Evolutionary conservation across 1,140 invertebrate species (phyloP), one percentile per base, ranked within the genome.

Genomic region (Scaptomyza graminum): DNA sequence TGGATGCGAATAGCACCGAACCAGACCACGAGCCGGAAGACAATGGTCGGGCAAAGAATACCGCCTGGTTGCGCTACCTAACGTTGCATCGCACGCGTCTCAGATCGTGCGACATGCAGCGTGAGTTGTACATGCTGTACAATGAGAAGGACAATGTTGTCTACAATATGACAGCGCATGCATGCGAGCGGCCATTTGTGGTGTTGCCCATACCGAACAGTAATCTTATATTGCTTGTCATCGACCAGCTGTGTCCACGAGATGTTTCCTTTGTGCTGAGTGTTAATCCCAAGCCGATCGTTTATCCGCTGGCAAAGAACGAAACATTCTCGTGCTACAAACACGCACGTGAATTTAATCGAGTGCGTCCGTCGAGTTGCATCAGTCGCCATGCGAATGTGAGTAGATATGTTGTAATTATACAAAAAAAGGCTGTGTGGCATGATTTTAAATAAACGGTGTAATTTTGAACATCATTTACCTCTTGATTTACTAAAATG

Each of bases 151-250:
- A 91, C 56, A 91, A 90, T 70, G 82, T 88, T 72, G 88, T 84
- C 54, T 90, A 83, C 75, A 85, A 85, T 79, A 90, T 81, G 79
- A 83, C 84, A 61, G 88, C 91, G 44, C 91, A 91, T 37, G 85
- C 89, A 55, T 94, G 93, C 73, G 76, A 88, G 88, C 95, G 96
- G 75, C 95, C 95, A 13, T 98, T 96, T 92, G 95, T 97, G 61
- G 95, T 96, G 1, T 95, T 97, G 75, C 94, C 95, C 37, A 96
- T 98, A 37, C 95, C 95, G 37, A 94, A 94, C 46, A 98, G 96
- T 46, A 98, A 98, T 90, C 94, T 98, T 93, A 93, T 98, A 4
- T 92, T 98, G 59, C 92, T 98, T 1, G 96, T 97, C 2, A 95
- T 97, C 2, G 95, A 97, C 80, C 94, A 93, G 11, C 82, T 94